Evolutionary conservation across 23 tunicate genomes (phyloP), one percentile per base, ranked within the genome.

Genomic region (Styela plicata): DNA sequence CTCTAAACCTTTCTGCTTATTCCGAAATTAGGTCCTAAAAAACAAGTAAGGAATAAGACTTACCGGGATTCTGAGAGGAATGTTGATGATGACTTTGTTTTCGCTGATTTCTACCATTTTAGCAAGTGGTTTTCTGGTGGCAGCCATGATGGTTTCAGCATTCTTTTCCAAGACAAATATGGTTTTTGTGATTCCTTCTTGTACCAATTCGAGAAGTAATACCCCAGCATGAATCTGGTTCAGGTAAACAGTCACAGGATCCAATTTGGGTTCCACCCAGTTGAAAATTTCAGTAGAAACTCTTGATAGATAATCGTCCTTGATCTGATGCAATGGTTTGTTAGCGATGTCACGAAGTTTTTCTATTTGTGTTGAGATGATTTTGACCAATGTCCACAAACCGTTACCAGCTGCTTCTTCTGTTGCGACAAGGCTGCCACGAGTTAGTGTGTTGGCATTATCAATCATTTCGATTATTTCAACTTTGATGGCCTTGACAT

Each of bases 21-120:
- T 61, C 19, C 19, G 19, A 19, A 19, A 21, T 21, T 19, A 19
- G 64, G 21, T 19, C 19, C 21, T 19, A 29, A 18, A 31, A 17
- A 29, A 74, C 19, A n/a, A n/a, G n/a, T n/a, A n/a, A n/a, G n/a
- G n/a, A 10, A 31, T 33, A 0, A 44, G 20, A 77, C 85, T 93
- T 80, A 93, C 98, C 71, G 88, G 83, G 73, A 93, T 69, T n/a
- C 31, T 52, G 5, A 93, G 85, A 23, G 98, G 98, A 63, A 93
- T 84, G 71, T 70, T 85, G 87, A 93, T 69, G 73, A 93, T 78
- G 61, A 88, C 76, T 68, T 88, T 80, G 25, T 81, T 63, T 23
- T 77, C 86, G 23, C 78, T 89, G 36, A 93, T 87, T 17, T 37
- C 77, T 7, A 93, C 53, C 27, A 93, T 65, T 20, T 93, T 84